Base-by-base conservation (phyloP, 2,888 invertebrate species). In the Arrhopalites spinosus region DNA sequence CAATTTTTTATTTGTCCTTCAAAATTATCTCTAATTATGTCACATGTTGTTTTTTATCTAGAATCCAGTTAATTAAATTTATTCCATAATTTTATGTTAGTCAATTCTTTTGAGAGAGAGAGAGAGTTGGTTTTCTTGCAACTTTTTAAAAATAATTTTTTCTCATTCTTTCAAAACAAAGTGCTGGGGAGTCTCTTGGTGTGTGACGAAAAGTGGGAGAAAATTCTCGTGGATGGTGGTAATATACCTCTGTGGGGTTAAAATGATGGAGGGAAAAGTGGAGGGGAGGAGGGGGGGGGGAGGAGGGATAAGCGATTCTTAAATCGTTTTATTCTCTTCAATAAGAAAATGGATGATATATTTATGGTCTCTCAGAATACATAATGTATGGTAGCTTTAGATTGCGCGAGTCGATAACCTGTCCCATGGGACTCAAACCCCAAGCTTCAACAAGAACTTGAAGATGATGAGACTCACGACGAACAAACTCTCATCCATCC, bases 391-490 rank as follows among this genome's bases (percentile, higher is more conserved):
- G 47, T 25, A 15, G 47, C 13, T 56, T 29, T 50, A 29, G 56
- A 29, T 69, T 56, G 50, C 53, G 29, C 68, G 27, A 68, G 68
- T 69, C 53, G 53, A 69, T 69, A 69, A 69, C 69, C 30, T 69
- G 69, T 69, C 69, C 56, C 69, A 29, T 3, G 69, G 20, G 69
- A 69, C 56, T 2, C 2, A 1, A 45, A 56, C 23, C 25, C 13
- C 59, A 59, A 36, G 5, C 36, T 11, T 36, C 36, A 36, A 36
- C 3, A 36, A 59, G 25, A 59, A 25, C 3, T 8, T 2, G 17
- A 15, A 50, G 50, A 50, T n/a, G 50, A 50, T 50, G 50, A 50
- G 15, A 15, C 15, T 50, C 20, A 23, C 23, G 59, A 59, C 7
- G 59, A 23, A 20, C 23, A 59, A 7, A 59, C 59, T 23, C 25